Evolutionary conservation across 37 sponge, comb jelly and placozoan species (phyloP).

Genomic region (Tethya wilhelma): DNA sequence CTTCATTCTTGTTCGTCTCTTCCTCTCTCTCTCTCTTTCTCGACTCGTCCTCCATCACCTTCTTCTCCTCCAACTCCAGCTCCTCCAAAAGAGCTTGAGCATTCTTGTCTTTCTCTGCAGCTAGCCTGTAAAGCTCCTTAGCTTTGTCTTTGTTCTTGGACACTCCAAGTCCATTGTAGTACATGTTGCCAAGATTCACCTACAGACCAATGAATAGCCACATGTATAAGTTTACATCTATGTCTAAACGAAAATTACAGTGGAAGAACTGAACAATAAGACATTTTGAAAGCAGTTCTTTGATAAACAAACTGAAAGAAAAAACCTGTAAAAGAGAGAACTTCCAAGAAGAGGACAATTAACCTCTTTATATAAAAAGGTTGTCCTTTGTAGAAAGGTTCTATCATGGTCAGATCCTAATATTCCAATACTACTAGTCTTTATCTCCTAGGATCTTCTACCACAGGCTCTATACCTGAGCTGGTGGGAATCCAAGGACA

Average conservation of each 20-base stretch:
- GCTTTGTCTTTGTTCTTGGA: constrained; percentile 70
- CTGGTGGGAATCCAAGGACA: constrained; percentile 70
- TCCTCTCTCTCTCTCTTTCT: too few species aligned
- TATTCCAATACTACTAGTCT: too few species aligned
- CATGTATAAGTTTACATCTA: too few species aligned
- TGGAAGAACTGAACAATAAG: too few species aligned
- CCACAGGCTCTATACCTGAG: too few species aligned
- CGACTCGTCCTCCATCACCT: neutral
- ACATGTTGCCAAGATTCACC: constrained; percentile 95
- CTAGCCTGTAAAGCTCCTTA: constrained; percentile 78
- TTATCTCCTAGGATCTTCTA: neutral
- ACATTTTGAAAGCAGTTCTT: too few species aligned
- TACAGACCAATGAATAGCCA: constrained; percentile 16
- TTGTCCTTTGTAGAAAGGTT: neutral
- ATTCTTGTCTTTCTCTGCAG: constrained; percentile 73
- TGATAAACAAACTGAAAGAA: too few species aligned
- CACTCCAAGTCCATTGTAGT: constrained; percentile 82
- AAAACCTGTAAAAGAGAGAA: too few species aligned
- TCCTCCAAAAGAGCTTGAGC: constrained; percentile 72
- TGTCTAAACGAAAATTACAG: too few species aligned
- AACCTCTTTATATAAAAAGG: neutral
- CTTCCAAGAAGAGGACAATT: too few species aligned
- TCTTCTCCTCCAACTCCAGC: constrained; percentile 64
- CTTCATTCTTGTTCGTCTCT: too few species aligned
- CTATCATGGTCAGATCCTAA: too few species aligned